These are phyloP conservation scores for Synanthedon vespiformis DNA, from an alignment of 2,888 invertebrate genomes.

Conservation along the genomic window DNA sequence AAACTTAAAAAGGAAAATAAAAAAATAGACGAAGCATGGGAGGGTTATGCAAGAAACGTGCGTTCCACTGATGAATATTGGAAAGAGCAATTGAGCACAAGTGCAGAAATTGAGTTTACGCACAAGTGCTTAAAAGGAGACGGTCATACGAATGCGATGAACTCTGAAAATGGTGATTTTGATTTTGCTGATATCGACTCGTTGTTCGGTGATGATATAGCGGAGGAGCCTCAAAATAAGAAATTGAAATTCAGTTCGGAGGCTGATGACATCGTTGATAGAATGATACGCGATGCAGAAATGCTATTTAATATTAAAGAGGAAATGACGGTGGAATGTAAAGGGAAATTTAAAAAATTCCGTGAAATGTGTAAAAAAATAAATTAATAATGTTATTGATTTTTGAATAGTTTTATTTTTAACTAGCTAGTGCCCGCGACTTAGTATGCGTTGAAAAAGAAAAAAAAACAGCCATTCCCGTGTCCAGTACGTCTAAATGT, in stretches of 20 bases:
- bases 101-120: constrained; percentile 13
- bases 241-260: constrained; percentile 33
- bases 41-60: constrained; percentile 3
- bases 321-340: constrained; percentile 24
- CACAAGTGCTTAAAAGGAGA: constrained; percentile 26
- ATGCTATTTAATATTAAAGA: constrained; percentile 29
- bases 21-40: constrained; percentile 18
- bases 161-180: constrained; percentile 25
- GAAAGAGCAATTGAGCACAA: constrained; percentile 14
- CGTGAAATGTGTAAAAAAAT: constrained; percentile 38
- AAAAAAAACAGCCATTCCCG: too few relatives aligned
- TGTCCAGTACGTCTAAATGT: too few relatives aligned
- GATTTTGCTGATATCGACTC: constrained; percentile 43
- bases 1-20: constrained; percentile 18
- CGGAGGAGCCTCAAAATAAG: constrained; percentile 38
- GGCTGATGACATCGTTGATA: constrained; percentile 25
- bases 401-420: too few relatives aligned
- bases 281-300: constrained; percentile 32
- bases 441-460: too few relatives aligned
- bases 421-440: too few relatives aligned
- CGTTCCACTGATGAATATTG: constrained; percentile 6
- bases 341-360: constrained; percentile 28
- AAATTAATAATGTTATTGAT: constrained; percentile 3
- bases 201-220: constrained; percentile 29
- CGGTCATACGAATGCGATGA: too few relatives aligned